These are phyloP conservation scores for Stratiolaelaps scimitus DNA, from an alignment of 1,140 invertebrate genomes.

Conservation along the genomic window DNA sequence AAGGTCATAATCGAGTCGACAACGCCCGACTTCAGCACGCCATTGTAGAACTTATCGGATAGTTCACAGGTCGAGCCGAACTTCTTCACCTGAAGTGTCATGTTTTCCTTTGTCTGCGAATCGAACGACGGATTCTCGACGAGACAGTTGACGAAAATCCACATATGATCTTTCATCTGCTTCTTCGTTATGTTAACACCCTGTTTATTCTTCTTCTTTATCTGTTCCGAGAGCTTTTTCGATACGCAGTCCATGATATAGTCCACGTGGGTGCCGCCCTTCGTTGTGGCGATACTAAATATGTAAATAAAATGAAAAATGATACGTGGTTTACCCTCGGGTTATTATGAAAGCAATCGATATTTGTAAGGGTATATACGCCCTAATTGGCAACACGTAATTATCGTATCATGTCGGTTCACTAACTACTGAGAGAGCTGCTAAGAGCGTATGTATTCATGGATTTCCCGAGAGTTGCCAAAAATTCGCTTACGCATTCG, in stretches of 20 bases:
- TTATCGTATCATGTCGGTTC: too few species aligned
- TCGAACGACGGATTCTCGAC: constrained; percentile 99
- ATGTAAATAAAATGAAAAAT: neutral
- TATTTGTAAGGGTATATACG: too few species aligned
- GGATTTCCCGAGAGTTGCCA: too few species aligned
- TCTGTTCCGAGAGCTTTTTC: constrained; percentile 73
- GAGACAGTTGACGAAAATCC: constrained; percentile 95
- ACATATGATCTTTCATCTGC: constrained; percentile 72
- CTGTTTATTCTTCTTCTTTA: constrained; percentile 80
- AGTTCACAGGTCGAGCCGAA: constrained; percentile 91
- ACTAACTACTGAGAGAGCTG: too few species aligned
- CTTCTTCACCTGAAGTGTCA: constrained; percentile 85
- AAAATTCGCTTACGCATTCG: too few species aligned
- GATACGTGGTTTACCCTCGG: neutral
- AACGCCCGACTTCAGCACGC: constrained; percentile 75
- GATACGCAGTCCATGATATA: constrained; percentile 74
- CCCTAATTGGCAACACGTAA: too few species aligned
- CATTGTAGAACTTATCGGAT: constrained; percentile 73
- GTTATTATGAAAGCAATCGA: too few species aligned
- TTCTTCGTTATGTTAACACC: constrained; percentile 51
- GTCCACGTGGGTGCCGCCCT: constrained; percentile 96
- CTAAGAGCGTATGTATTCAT: too few species aligned
- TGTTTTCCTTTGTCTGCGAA: constrained; percentile 98
- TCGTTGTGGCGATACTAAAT: constrained; percentile 90
- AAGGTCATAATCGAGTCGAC: constrained; percentile 80